These are phyloP conservation scores for Camponotus fellah DNA, from an alignment of 2,888 invertebrate genomes.

Conservation along the genomic window DNA sequence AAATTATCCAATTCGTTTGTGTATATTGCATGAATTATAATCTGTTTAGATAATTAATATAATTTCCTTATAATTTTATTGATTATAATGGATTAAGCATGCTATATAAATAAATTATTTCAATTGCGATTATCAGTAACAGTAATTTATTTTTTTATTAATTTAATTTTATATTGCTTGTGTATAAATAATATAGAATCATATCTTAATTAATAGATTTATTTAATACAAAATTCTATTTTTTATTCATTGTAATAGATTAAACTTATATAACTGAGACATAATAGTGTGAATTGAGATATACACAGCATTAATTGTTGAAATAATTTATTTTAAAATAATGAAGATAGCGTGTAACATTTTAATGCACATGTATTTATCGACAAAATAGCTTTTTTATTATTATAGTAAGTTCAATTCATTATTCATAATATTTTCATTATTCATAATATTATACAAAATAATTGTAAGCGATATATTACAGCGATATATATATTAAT, in stretches of 20 bases:
- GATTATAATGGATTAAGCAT: slow-evolving; percentile 13
- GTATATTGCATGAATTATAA: slow-evolving; percentile 42
- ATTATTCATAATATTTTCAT: background rate
- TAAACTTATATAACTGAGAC: background rate
- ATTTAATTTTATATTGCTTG: slow-evolving; percentile 18
- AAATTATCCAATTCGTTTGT: slow-evolving; percentile 13
- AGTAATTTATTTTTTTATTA: too few species aligned
- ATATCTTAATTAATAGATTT: slow-evolving; percentile 27
- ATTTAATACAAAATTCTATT: background rate
- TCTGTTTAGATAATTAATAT: slow-evolving; percentile 36
- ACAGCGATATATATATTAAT: background rate
- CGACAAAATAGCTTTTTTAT: slow-evolving; percentile 47
- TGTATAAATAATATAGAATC: background rate
- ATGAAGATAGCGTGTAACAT: background rate
- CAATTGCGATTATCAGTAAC: slow-evolving; percentile 19
- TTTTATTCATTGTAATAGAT: background rate
- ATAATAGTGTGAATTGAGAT: background rate
- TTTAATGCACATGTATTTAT: slow-evolving; percentile 60
- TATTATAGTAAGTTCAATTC: slow-evolving; percentile 17
- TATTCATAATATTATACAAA: background rate
- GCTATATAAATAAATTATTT: slow-evolving; percentile 8
- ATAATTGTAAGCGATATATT: background rate
- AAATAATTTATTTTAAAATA: slow-evolving; percentile 1
- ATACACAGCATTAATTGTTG: background rate
- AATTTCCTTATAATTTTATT: slow-evolving; percentile 14